phyloP scores from a whole-genome alignment of 2,113 vertebrate genomes.

The Ceyx margarethae region DNA sequence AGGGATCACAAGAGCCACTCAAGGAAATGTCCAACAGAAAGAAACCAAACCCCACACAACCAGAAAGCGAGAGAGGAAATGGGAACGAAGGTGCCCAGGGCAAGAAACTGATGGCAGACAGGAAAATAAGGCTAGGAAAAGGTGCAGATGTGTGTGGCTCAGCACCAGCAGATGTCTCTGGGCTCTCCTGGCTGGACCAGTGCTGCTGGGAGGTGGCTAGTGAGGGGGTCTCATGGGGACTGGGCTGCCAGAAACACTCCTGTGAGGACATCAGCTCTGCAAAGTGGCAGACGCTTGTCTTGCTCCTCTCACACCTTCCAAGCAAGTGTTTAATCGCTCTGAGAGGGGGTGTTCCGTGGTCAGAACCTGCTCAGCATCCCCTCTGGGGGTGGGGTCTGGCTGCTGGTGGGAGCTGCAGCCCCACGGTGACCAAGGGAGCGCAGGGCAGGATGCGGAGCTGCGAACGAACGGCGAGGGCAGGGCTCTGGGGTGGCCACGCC shows the following conservation, averaged over 20 bases:
- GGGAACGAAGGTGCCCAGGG: fast-evolving
- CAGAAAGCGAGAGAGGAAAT: not conserved
- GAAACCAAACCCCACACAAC: not conserved
- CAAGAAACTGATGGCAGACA: not conserved
- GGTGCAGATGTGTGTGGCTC: not conserved
- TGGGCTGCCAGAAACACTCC: not conserved
- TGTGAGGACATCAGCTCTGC: not conserved
- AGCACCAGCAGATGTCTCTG: no score
- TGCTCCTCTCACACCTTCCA: not conserved
- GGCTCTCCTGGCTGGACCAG: not conserved
- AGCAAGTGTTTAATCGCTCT: not conserved
- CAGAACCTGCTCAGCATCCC: not conserved
- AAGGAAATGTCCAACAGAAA: not conserved
- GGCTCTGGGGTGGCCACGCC: not conserved
- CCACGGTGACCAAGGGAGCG: not conserved
- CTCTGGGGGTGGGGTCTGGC: not conserved
- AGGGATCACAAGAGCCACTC: not conserved
- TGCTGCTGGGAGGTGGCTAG: no score
- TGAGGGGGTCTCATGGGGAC: not conserved
- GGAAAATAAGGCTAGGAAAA: not conserved
- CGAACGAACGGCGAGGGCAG: not conserved
- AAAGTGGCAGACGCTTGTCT: fast-evolving
- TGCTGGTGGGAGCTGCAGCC: not conserved
- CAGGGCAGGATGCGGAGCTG: not conserved
- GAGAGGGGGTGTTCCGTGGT: not conserved